Percentiles rank a stretch among this genome's conserved stretches.
These are phyloP conservation scores for Andrena camellia DNA, from an alignment of 2,888 invertebrate species.

Conservation along the genomic window DNA sequence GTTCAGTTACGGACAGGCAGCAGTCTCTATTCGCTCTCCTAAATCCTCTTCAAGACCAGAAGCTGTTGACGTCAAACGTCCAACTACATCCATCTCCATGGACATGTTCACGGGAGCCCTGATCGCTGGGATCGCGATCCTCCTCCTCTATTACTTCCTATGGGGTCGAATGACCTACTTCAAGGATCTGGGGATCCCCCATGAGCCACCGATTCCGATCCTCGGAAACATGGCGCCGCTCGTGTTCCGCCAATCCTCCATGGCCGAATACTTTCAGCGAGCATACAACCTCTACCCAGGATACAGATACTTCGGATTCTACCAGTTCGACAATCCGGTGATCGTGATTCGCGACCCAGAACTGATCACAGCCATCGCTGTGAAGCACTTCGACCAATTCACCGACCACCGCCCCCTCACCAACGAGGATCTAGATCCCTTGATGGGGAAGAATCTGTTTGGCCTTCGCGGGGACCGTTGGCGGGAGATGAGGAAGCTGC, in stretches of 20 bases:
- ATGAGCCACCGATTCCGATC: constrained; percentile 56
- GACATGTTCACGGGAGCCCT: neutral
- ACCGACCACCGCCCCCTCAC: constrained; percentile 73
- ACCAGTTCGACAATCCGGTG: constrained; percentile 73
- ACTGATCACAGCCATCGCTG: constrained; percentile 75
- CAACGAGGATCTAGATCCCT: constrained; percentile 64
- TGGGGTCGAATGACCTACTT: constrained; percentile 39
- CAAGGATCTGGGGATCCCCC: constrained; percentile 56
- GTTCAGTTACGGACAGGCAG: neutral
- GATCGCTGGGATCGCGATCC: neutral
- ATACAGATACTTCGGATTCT: constrained; percentile 71
- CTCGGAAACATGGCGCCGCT: constrained; percentile 65
- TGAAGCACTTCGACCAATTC: constrained; percentile 78
- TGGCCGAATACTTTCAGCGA: neutral
- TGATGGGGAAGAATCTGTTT: constrained; percentile 72
- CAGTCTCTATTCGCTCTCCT: neutral
- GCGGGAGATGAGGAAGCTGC: neutral
- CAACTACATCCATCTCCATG: neutral
- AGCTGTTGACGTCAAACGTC: neutral
- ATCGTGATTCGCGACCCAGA: constrained; percentile 79
- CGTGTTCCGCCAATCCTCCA: neutral
- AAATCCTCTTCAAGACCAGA: neutral
- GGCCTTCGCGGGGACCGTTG: constrained; percentile 79
- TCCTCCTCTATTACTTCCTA: constrained; percentile 30
- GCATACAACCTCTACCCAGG: constrained; percentile 50